Conservation (phyloP, 2,113 vertebrate species). For the Macquaria ambigua region DNA sequence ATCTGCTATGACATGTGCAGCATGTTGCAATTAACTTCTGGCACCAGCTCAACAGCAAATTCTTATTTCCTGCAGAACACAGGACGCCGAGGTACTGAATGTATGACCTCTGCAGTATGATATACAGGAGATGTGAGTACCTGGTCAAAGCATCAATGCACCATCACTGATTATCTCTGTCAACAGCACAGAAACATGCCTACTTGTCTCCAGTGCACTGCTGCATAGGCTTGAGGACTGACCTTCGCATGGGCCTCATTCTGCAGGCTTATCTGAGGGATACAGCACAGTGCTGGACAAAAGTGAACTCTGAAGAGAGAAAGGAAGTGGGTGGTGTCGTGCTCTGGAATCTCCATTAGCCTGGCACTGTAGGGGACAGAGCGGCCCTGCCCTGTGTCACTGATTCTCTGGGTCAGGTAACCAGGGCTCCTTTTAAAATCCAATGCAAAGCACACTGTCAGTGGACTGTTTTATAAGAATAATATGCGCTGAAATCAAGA, state of each 20-base stretch:
- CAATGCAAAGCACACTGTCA: constrained; percentile 40
- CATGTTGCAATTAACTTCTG: constrained; percentile 46
- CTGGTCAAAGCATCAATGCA: constrained; percentile 20
- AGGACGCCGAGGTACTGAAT: background rate
- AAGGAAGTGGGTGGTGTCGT: constrained; percentile 69
- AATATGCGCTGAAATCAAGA: constrained; percentile 30
- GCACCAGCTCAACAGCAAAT: constrained; percentile 20
- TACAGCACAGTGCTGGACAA: constrained; percentile 50
- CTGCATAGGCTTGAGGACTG: background rate
- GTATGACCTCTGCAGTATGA: constrained; percentile 4
- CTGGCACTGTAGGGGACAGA: constrained; percentile 34
- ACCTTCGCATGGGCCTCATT: constrained; percentile 18
- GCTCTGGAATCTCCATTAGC: constrained; percentile 78
- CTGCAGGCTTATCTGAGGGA: constrained; percentile 42
- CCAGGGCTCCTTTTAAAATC: constrained; percentile 22
- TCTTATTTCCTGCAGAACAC: constrained; percentile 25
- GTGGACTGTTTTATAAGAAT: constrained; percentile 24
- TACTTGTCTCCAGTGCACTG: background rate
- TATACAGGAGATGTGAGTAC: constrained; percentile 11
- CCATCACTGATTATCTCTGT: background rate
- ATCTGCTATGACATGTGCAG: constrained; percentile 27
- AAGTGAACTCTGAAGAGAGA: constrained; percentile 51
- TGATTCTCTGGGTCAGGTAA: constrained; percentile 45
- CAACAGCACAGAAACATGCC: constrained; percentile 1
- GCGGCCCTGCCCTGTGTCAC: constrained; percentile 30